Evolutionary conservation across 2,797 vertebrate species (phyloP).

Genomic region (Hypotaenidia okinawae): DNA sequence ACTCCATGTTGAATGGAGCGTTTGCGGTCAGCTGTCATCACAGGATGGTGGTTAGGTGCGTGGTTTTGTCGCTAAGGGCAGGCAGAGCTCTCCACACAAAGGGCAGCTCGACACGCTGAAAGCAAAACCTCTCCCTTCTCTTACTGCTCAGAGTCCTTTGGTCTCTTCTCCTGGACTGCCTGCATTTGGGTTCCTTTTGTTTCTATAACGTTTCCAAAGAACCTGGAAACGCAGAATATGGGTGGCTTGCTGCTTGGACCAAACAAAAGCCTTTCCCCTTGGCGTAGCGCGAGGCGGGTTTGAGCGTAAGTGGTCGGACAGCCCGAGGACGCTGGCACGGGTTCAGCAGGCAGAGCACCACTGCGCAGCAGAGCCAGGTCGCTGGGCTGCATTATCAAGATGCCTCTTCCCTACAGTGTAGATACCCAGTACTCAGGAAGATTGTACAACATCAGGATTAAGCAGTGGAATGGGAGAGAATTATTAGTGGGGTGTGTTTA

Average conservation of each 20-base stretch:
- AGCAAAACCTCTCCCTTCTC: not conserved
- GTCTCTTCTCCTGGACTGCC: not conserved
- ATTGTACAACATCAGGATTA: not conserved
- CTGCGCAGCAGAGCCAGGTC: not conserved
- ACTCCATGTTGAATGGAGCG: accelerated
- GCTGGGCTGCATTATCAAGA: not conserved
- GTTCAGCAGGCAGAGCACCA: not conserved
- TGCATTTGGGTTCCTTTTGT: not conserved
- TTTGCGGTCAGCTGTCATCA: not conserved
- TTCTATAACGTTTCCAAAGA: not conserved
- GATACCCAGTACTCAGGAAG: not conserved
- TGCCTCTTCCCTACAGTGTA: not conserved
- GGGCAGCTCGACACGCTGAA: not conserved
- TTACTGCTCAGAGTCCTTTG: not conserved
- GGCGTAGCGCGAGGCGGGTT: not conserved
- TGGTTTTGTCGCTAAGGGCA: not conserved
- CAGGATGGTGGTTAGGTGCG: not conserved
- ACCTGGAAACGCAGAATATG: not conserved
- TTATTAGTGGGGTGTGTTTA: not conserved
- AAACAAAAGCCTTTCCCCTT: not conserved
- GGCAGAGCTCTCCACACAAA: not conserved
- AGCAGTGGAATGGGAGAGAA: not conserved
- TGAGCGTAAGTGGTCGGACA: not conserved
- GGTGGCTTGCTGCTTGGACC: not conserved
- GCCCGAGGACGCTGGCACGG: not conserved